phyloP scores from a whole-genome alignment of 2,113 vertebrate species.

The Herpailurus yagouaroundi region DNA sequence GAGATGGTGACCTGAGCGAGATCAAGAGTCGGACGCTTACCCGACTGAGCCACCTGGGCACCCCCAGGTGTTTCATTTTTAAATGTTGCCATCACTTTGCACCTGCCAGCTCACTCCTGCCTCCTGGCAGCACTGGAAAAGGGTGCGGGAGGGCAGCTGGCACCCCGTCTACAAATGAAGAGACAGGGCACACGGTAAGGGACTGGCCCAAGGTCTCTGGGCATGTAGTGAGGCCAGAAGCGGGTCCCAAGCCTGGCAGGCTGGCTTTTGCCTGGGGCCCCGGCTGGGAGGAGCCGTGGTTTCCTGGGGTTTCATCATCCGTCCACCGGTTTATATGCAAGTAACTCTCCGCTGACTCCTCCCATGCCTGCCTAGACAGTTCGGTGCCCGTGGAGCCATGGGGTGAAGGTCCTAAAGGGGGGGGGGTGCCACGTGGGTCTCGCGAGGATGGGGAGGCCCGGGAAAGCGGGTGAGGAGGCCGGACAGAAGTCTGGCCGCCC shows the following conservation, averaged over 20 bases:
- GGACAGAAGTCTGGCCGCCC: background rate
- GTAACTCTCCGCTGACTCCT: slow-evolving; percentile 63
- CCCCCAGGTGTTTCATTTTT: background rate
- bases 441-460: background rate
- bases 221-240: background rate
- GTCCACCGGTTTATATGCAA: background rate
- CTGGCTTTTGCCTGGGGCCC: background rate
- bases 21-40: too few relatives aligned
- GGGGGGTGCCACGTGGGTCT: background rate
- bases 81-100: background rate
- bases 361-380: background rate
- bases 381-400: background rate
- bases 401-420: background rate
- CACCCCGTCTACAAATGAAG: background rate
- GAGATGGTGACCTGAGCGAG: too few relatives aligned
- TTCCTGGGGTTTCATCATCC: slow-evolving; percentile 69
- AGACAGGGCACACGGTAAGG: background rate
- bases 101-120: background rate
- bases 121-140: background rate
- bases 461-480: background rate
- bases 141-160: background rate
- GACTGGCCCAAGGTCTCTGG: slow-evolving; percentile 35
- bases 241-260: background rate
- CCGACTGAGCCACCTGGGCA: too few relatives aligned
- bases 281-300: background rate